A percentile compares a stretch with the other conserved stretches of the same genome.
phyloP scores from a whole-genome alignment of 2,797 vertebrate species.

The Euthynnus affinis region DNA sequence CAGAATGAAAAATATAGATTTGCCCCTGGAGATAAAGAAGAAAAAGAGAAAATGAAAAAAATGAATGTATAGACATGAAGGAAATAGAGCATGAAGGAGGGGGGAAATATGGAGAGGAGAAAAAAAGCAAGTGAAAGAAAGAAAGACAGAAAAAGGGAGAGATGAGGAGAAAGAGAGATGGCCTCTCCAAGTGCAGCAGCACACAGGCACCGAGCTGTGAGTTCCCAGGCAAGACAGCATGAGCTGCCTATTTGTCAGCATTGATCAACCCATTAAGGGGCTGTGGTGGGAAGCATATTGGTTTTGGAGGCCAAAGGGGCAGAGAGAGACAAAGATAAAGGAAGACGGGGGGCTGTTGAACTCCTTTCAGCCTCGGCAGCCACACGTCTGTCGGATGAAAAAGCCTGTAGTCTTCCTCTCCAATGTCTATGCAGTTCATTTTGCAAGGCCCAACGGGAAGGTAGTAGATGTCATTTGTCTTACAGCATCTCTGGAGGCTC shows the following conservation, averaged over 20 bases:
- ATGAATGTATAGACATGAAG: slow-evolving; percentile 72
- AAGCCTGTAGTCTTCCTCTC: slow-evolving; percentile 65
- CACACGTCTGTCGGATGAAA: slow-evolving; percentile 72
- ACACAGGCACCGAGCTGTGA: slow-evolving; percentile 76
- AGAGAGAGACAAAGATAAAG: slow-evolving; percentile 84
- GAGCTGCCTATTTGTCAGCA: slow-evolving; percentile 89
- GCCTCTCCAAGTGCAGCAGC: slow-evolving; percentile 72
- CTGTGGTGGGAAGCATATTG: slow-evolving; percentile 87
- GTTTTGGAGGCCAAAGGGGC: slow-evolving; percentile 87
- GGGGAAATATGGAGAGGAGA: slow-evolving; percentile 43
- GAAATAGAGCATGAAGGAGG: slow-evolving; percentile 76
- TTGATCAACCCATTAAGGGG: slow-evolving; percentile 89
- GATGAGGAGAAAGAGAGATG: slow-evolving; percentile 74
- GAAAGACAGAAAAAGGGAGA: slow-evolving; percentile 59
- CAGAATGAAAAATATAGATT: slow-evolving; percentile 82
- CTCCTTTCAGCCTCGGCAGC: slow-evolving; percentile 73
- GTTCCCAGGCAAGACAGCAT: slow-evolving; percentile 84
- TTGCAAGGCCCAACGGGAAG: slow-evolving; percentile 59
- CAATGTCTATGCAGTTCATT: slow-evolving; percentile 74
- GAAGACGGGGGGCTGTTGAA: slow-evolving; percentile 72
- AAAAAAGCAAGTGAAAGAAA: slow-evolving; percentile 55
- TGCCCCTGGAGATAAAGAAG: slow-evolving; percentile 71
- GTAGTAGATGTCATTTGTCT: slow-evolving; percentile 76
- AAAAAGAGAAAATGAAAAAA: slow-evolving; percentile 53
- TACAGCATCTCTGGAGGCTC: slow-evolving; percentile 71